Percentiles rank a stretch among this genome's conserved stretches.
Evolutionary conservation across 2,113 vertebrate species (phyloP).

Genomic region (Thamnophis sirtalis): DNA sequence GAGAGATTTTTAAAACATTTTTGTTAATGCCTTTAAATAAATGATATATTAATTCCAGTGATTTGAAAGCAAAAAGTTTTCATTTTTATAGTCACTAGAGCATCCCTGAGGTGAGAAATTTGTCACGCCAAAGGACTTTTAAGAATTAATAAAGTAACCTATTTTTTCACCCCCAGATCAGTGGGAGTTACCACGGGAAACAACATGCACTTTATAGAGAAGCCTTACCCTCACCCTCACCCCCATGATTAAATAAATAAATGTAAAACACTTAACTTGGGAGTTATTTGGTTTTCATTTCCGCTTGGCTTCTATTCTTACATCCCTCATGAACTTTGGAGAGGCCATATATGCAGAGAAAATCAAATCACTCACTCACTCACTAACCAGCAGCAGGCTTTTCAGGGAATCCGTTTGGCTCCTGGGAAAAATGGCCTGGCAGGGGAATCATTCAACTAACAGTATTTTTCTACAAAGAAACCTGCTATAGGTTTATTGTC

Average conservation of each 20-base stretch:
- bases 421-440: background rate
- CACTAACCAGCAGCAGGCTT: background rate
- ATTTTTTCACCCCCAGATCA: background rate
- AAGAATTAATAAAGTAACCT: background rate
- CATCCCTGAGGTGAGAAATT: background rate
- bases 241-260: background rate
- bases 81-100: background rate
- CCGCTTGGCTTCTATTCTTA: background rate
- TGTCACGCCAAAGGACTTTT: background rate
- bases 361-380: background rate
- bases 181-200: background rate
- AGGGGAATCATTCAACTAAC: background rate
- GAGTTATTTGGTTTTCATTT: background rate
- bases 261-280: background rate
- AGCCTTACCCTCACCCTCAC: background rate
- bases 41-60: background rate
- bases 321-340: background rate
- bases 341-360: background rate
- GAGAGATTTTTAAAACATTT: background rate
- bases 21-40: background rate
- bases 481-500: background rate
- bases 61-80: background rate
- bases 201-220: background rate
- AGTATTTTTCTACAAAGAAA: background rate
- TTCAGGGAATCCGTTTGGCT: background rate